Evolutionary conservation across 2,113 vertebrate genomes (phyloP), one percentile per base, ranked within the genome.

Genomic region (Dasyornis broadbenti): DNA sequence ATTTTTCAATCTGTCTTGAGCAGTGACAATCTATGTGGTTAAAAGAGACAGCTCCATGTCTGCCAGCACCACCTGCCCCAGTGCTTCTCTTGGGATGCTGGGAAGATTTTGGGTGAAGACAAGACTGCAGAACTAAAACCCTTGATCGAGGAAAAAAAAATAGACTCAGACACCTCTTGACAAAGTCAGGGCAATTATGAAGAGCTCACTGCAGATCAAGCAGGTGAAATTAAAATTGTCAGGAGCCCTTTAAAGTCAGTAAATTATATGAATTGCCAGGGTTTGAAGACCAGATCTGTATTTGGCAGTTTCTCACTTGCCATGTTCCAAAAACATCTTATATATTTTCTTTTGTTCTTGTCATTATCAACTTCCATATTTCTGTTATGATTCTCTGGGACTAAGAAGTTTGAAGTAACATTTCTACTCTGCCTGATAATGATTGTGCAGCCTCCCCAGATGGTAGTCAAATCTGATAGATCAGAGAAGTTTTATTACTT

Each of bases 311-410:
- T 95, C 60, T 91, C 89, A 57, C 49, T n/a, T 87, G 71, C 52
- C 37, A 8, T 64, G 35, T 70, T 95, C 33, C 95, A 88, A 83
- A 87, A 91, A 49, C 15, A 4, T 31, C 35, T 93, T 97, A 94
- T 92, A 82, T 91, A 45, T 91, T 95, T 97, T 96, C 77, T 96
- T 95, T 94, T 81, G 63, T 89, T 45, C 13, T 93, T 82, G 31
- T 61, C 60, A 70, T 89, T 95, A 96, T 91, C 91, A 94, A 35
- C 68, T 89, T 95, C 86, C 68, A 78, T 94, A 86, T 96, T 97
- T 97, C 64, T 19, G 4, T 87, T 61, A 84, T 72, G 64, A 96
- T 94, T 95, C 45, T 75, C 33, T 92, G 40, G 23, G 27, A 60
- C 85, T 94, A 82, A 65, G 65, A 31, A 78, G 12, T 15, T 70